These are phyloP conservation scores for Tricholauxania praeusta DNA, from an alignment of 2,888 invertebrate genomes.

Conservation along the genomic window DNA sequence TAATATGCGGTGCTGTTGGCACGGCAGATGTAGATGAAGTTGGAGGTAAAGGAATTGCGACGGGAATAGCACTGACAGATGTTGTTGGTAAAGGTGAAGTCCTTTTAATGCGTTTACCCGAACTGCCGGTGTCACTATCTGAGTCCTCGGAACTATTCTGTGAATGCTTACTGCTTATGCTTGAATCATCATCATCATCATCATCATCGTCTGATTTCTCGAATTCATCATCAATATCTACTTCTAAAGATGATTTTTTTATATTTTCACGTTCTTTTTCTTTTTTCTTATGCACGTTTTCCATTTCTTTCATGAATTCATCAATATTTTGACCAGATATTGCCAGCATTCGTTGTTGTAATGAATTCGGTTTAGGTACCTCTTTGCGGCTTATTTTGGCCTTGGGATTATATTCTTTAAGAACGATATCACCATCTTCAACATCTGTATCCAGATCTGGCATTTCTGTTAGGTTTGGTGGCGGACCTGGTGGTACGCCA, in stretches of 20 bases:
- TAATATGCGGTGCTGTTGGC: slow-evolving; percentile 54
- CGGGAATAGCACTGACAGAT: slow-evolving; percentile 43
- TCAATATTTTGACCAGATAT: slow-evolving; percentile 92
- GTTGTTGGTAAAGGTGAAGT: slow-evolving; percentile 43
- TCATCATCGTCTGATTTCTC: slow-evolving; percentile 35
- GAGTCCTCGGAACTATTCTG: slow-evolving; percentile 25
- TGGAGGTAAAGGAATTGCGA: slow-evolving; percentile 41
- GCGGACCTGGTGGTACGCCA: slow-evolving; percentile 89
- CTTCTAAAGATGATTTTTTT: slow-evolving; percentile 44
- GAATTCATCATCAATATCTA: slow-evolving; percentile 34
- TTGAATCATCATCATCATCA: slow-evolving; percentile 41
- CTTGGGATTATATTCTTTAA: slow-evolving; percentile 51
- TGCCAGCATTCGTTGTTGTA: slow-evolving; percentile 90
- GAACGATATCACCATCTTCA: slow-evolving; percentile 63
- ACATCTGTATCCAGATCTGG: slow-evolving; percentile 71
- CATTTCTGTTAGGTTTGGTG: slow-evolving; percentile 78
- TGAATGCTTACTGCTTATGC: slow-evolving; percentile 22
- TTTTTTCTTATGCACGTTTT: slow-evolving; percentile 83
- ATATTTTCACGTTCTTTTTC: slow-evolving; percentile 71
- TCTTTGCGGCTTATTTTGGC: slow-evolving; percentile 52
- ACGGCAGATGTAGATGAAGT: slow-evolving; percentile 31
- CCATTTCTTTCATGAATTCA: slow-evolving; percentile 94
- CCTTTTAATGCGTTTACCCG: slow-evolving; percentile 9
- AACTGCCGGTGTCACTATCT: slow-evolving; percentile 25
- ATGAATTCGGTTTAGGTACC: slow-evolving; percentile 76